A percentile compares a stretch with the other conserved stretches of the same genome.
Evolutionary conservation across 2,888 invertebrate species (phyloP).

Genomic region (Oasisia sp.): DNA sequence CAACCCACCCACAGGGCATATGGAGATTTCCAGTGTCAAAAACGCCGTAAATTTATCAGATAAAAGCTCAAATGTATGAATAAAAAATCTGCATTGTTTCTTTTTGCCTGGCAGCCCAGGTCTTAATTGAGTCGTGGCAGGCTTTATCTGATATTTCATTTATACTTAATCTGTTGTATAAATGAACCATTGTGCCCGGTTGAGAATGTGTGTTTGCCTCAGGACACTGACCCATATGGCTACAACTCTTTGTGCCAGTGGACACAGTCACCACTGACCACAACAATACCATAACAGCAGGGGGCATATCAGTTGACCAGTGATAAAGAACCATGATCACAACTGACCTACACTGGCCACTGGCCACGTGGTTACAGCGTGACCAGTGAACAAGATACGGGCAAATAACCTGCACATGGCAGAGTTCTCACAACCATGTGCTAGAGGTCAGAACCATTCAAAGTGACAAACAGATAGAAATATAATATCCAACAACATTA

Average conservation of each 20-base stretch:
- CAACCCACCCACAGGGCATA: background rate
- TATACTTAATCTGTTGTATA: background rate
- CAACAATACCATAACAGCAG: background rate
- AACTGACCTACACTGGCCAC: background rate
- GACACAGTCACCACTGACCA: background rate
- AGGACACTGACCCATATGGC: background rate
- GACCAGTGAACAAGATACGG: background rate
- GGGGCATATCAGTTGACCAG: background rate
- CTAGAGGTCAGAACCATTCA: background rate
- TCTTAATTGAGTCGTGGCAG: background rate
- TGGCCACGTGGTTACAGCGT: background rate
- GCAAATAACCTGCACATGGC: background rate
- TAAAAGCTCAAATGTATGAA: no score
- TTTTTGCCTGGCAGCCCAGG: background rate
- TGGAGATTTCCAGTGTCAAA: background rate
- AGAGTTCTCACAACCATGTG: background rate
- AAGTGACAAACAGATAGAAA: background rate
- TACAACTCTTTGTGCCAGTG: background rate
- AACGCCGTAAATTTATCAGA: background rate
- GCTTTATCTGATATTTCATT: background rate
- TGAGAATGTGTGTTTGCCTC: no score
- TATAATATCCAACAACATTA: background rate
- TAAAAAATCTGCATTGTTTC: background rate
- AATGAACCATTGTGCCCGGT: background rate
- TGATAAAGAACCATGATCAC: background rate